Percentiles rank a stretch among this genome's conserved stretches.
phyloP scores from a whole-genome alignment of 2,888 invertebrate genomes.

The Hypomecis punctinalis region DNA sequence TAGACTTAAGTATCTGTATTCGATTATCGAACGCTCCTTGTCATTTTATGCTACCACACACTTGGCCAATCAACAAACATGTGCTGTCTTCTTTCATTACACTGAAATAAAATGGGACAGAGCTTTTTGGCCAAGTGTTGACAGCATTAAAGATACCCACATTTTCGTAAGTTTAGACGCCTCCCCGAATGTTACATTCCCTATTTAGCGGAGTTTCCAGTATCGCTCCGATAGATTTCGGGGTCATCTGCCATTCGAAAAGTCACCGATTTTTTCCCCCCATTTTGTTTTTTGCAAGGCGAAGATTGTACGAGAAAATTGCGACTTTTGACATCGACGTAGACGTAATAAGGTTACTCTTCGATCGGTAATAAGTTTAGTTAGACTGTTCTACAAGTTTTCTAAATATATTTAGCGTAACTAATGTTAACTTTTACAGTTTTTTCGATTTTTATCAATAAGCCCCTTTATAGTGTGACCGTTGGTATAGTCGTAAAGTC shows the following conservation, averaged over 20 bases:
- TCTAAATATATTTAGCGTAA: slow-evolving; percentile 72
- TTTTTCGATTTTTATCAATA: slow-evolving; percentile 57
- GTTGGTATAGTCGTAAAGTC: slow-evolving; percentile 48
- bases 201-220: slow-evolving; percentile 34
- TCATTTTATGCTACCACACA: not conserved
- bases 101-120: too few species aligned
- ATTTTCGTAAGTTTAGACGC: slow-evolving; percentile 32
- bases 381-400: slow-evolving; percentile 69
- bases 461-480: slow-evolving; percentile 56
- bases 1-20: slow-evolving; percentile 30
- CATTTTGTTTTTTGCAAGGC: slow-evolving; percentile 57
- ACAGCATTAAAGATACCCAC: slow-evolving; percentile 8
- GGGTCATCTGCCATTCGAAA: slow-evolving; percentile 38
- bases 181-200: slow-evolving; percentile 41
- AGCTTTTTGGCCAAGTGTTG: too few species aligned
- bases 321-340: slow-evolving; percentile 53
- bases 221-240: slow-evolving; percentile 35
- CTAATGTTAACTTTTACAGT: slow-evolving; percentile 71
- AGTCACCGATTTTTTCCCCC: slow-evolving; percentile 37
- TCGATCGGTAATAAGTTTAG: slow-evolving; percentile 68
- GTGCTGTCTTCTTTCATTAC: too few species aligned
- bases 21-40: slow-evolving; percentile 15
- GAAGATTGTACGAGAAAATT: slow-evolving; percentile 51
- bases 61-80: too few species aligned
- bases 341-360: slow-evolving; percentile 62